phyloP scores from a whole-genome alignment of 2,797 vertebrate species.

The Protonibea diacanthus region DNA sequence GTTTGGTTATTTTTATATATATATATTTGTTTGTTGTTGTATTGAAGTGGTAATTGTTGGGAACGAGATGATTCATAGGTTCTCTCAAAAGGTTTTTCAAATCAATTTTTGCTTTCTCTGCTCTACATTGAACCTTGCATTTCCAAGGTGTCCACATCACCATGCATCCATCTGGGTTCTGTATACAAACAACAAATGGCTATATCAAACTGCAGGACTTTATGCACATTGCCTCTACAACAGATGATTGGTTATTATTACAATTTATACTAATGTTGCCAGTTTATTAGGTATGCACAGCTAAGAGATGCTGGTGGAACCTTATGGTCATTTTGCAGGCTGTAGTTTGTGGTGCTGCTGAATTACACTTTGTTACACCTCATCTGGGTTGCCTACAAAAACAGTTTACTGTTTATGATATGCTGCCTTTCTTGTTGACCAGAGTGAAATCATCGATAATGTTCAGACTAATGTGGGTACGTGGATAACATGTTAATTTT shows the following conservation, averaged over 20 bases:
- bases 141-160: constrained; percentile 5
- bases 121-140: too few relatives aligned
- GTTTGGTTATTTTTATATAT: too few relatives aligned
- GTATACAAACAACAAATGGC: constrained; percentile 41
- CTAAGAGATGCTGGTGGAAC: not conserved
- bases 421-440: not conserved
- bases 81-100: too few relatives aligned
- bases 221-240: constrained; percentile 35
- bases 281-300: constrained; percentile 8
- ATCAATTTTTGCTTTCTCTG: too few relatives aligned
- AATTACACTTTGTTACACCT: not conserved
- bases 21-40: too few relatives aligned
- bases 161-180: constrained; percentile 33
- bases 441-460: not conserved
- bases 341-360: not conserved
- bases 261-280: not conserved
- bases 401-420: not conserved
- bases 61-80: too few relatives aligned
- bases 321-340: not conserved
- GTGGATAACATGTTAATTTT: not conserved
- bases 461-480: not conserved
- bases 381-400: not conserved
- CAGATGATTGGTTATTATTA: constrained; percentile 19
- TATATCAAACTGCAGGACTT: constrained; percentile 31
- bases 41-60: too few relatives aligned